A percentile compares a stretch with the other conserved stretches of the same genome.
phyloP scores from a whole-genome alignment of 92 coral and sea anemone species.

The Scolanthus callimorphus region DNA sequence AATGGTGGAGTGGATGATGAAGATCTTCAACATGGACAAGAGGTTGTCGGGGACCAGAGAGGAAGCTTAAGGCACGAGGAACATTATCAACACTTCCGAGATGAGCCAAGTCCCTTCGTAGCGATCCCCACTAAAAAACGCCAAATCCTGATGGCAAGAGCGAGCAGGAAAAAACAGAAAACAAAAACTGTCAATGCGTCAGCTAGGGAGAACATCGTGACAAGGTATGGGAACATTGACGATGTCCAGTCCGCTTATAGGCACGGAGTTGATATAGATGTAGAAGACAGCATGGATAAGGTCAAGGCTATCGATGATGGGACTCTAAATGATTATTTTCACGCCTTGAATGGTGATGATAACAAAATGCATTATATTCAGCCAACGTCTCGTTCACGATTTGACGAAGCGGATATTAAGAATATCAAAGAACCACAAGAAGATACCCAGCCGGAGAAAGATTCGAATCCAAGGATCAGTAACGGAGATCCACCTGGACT shows the following conservation, averaged over 20 bases:
- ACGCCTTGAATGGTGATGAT: constrained; percentile 63
- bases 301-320: constrained; percentile 63
- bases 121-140: neutral
- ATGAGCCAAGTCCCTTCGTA: too few species aligned
- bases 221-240: constrained; percentile 40
- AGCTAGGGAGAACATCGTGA: constrained; percentile 47
- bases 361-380: constrained; percentile 3
- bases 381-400: constrained; percentile 19
- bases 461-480: neutral
- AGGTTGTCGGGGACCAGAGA: too few species aligned
- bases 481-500: constrained; percentile 22
- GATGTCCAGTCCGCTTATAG: constrained; percentile 54
- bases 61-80: too few species aligned
- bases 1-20: too few species aligned
- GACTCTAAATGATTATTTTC: constrained; percentile 68
- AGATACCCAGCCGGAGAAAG: neutral
- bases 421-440: neutral
- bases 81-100: too few species aligned
- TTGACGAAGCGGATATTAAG: neutral
- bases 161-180: neutral
- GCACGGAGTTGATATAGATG: constrained; percentile 46
- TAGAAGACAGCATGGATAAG: constrained; percentile 35
- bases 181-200: constrained; percentile 3
- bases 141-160: neutral
- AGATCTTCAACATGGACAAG: too few species aligned